Evolutionary conservation across 2,113 vertebrate genomes (phyloP).

Genomic region (Nycticryphes semicollaris): DNA sequence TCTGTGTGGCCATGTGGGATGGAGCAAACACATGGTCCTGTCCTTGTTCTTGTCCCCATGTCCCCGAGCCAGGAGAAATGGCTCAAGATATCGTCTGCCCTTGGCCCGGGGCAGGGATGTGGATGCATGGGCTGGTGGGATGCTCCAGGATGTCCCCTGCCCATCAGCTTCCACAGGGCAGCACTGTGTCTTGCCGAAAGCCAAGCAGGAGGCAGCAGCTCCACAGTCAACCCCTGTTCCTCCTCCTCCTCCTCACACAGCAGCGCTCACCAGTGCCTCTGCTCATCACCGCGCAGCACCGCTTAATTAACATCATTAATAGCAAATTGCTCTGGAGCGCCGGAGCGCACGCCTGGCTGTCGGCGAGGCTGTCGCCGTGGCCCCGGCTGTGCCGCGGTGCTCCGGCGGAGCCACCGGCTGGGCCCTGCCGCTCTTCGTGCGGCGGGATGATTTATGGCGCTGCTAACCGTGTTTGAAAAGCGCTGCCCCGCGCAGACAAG

Average conservation of each 20-base stretch:
- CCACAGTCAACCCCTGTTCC: neutral
- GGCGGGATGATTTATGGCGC: neutral
- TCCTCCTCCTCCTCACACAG: neutral
- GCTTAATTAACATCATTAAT: conserved; percentile 79
- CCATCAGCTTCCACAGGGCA: neutral
- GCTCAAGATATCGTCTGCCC: neutral
- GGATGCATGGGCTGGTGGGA: neutral
- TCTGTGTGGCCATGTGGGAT: neutral
- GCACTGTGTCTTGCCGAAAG: accelerated
- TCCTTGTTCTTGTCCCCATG: neutral
- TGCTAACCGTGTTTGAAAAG: neutral
- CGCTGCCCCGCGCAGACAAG: neutral
- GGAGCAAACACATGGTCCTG: neutral
- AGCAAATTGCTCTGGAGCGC: conserved; percentile 60
- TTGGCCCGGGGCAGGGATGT: accelerated
- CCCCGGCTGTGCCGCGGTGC: neutral
- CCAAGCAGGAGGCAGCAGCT: neutral
- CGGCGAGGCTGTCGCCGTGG: neutral
- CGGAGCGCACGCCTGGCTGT: neutral
- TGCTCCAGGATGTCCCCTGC: neutral
- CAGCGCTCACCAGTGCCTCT: neutral
- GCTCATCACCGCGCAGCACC: conserved; percentile 29
- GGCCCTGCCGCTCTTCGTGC: accelerated
- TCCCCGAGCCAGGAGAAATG: neutral
- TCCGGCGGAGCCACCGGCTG: accelerated